Evolutionary conservation across 2,888 invertebrate species (phyloP).

Genomic region (Catotricha subobsoleta): DNA sequence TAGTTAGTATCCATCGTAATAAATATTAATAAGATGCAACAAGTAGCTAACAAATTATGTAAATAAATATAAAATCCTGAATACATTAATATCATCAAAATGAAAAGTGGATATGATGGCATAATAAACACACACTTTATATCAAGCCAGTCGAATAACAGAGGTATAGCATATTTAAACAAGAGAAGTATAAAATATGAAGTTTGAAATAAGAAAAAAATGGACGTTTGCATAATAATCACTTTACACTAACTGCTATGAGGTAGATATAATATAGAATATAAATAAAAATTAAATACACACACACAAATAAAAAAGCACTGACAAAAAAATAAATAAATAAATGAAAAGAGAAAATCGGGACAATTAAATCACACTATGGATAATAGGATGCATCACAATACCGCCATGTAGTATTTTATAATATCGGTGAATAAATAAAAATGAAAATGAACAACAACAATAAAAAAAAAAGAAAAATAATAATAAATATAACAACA

Average conservation of each 20-base stretch:
- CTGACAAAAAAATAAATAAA: background rate
- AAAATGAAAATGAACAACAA: no score
- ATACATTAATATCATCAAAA: conserved; percentile 8
- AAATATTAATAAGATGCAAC: conserved; percentile 8
- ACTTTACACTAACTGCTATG: no score
- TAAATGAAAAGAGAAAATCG: conserved; percentile 4
- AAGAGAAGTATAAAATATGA: no score
- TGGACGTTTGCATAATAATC: conserved; percentile 4
- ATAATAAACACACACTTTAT: no score
- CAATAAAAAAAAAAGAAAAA: background rate
- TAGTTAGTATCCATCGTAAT: conserved; percentile 2
- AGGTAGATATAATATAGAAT: no score
- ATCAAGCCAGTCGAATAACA: no score
- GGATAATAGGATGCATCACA: conserved; percentile 5
- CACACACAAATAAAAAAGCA: no score
- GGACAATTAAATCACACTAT: conserved; percentile 7
- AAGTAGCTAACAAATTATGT: conserved; percentile 9
- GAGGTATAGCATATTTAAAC: background rate
- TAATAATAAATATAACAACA: no score
- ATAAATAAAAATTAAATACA: no score
- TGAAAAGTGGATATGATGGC: conserved; percentile 4
- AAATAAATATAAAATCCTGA: conserved; percentile 9
- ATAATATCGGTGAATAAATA: no score
- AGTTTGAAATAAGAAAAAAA: no score
- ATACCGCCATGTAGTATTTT: conserved; percentile 3